phyloP scores from a whole-genome alignment of 2,113 vertebrate genomes.

The Tenrec ecaudatus region DNA sequence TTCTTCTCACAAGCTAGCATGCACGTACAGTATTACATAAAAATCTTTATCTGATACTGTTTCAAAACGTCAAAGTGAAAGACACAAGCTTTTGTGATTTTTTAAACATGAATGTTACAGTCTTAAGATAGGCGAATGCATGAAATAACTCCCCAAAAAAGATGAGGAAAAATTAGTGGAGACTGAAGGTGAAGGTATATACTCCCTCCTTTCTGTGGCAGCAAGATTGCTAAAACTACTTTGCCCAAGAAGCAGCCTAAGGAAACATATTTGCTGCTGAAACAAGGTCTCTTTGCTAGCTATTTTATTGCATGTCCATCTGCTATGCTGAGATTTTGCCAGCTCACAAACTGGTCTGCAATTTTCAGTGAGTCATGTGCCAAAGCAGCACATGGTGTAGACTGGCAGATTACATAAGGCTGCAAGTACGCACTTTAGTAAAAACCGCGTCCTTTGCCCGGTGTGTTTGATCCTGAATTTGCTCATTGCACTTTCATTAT shows the following conservation, averaged over 20 bases:
- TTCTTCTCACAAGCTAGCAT: background rate
- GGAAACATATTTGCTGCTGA: conserved; percentile 75
- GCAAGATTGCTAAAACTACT: conserved; percentile 50
- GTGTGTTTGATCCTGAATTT: conserved; percentile 74
- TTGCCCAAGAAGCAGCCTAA: conserved; percentile 60
- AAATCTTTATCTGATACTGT: background rate
- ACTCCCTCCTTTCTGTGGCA: background rate
- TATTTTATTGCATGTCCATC: conserved; percentile 73
- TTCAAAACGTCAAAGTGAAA: conserved; percentile 26
- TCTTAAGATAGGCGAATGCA: background rate
- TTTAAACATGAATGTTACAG: conserved; percentile 17
- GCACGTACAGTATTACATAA: background rate
- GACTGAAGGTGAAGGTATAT: background rate
- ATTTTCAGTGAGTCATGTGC: conserved; percentile 81
- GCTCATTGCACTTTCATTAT: conserved; percentile 63
- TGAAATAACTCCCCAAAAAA: background rate
- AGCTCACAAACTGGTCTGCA: conserved; percentile 75
- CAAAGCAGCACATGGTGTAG: conserved; percentile 75
- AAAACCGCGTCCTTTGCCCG: conserved; percentile 79
- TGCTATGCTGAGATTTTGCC: conserved; percentile 69
- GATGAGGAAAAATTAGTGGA: background rate
- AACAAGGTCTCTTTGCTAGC: conserved; percentile 77
- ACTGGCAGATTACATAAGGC: conserved; percentile 66
- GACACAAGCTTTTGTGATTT: background rate
- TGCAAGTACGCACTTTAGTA: conserved; percentile 79